Conservation (phyloP, 1,140 invertebrate species). For the Holcopasites calliopsidis region DNA sequence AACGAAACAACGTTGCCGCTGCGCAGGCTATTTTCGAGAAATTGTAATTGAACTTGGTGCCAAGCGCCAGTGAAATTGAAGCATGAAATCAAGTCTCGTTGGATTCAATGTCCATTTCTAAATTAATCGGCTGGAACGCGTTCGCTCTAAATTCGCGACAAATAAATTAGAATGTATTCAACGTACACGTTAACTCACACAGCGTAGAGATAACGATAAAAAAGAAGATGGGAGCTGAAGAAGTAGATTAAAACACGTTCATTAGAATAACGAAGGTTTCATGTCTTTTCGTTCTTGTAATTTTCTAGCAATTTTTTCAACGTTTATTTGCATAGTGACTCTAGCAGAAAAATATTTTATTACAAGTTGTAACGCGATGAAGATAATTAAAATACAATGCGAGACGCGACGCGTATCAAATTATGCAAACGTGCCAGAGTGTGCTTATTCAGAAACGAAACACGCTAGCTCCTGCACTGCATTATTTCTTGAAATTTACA, state of each 20-base stretch:
- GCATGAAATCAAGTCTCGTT: neutral
- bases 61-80: too few relatives aligned
- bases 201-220: too few relatives aligned
- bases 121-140: neutral
- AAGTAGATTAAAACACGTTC: neutral
- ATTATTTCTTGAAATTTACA: constrained; percentile 48
- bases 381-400: constrained; percentile 47
- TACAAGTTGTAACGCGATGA: constrained; percentile 26
- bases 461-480: constrained; percentile 33
- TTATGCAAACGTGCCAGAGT: constrained; percentile 35
- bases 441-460: constrained; percentile 45
- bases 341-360: constrained; percentile 11
- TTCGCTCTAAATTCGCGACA: neutral
- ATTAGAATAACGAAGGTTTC: neutral
- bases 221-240: too few relatives aligned
- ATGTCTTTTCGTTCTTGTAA: neutral
- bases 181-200: too few relatives aligned
- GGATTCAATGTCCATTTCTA: constrained; percentile 3
- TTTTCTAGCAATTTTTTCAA: neutral
- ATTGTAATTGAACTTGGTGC: too few relatives aligned
- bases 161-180: constrained; percentile 1
- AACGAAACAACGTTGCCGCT: neutral
- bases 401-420: constrained; percentile 33
- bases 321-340: neutral
- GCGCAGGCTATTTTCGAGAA: too few relatives aligned